Percentiles rank a stretch among this genome's conserved stretches.
These are phyloP conservation scores for Aproaerema taeniolella DNA, from an alignment of 2,888 invertebrate species.

Conservation along the genomic window DNA sequence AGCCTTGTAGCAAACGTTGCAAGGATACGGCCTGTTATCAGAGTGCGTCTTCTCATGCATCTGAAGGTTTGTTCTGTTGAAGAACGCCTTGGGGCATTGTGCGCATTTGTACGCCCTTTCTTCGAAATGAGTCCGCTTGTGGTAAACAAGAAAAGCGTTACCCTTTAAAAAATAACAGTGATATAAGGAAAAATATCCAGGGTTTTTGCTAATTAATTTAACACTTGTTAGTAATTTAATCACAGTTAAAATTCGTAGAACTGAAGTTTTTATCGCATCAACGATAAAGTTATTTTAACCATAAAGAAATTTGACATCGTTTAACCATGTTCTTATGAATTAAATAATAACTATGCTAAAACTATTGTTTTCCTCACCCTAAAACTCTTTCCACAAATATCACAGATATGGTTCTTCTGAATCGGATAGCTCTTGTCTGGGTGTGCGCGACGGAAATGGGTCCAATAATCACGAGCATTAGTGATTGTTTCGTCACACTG, in stretches of 20 bases:
- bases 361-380: too few relatives aligned
- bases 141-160: slow-evolving; percentile 59
- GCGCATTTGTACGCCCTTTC: slow-evolving; percentile 50
- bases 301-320: too few relatives aligned
- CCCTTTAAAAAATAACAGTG: slow-evolving; percentile 39
- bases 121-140: slow-evolving; percentile 56
- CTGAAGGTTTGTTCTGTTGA: slow-evolving; percentile 57
- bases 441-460: slow-evolving; percentile 58
- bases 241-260: too few relatives aligned
- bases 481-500: slow-evolving; percentile 56
- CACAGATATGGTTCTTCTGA: slow-evolving; percentile 61
- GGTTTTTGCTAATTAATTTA: too few relatives aligned
- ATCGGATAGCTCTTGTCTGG: slow-evolving; percentile 62
- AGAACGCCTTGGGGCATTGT: slow-evolving; percentile 57
- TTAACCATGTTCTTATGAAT: too few relatives aligned
- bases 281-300: too few relatives aligned
- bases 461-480: slow-evolving; percentile 59
- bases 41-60: slow-evolving; percentile 64
- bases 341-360: too few relatives aligned
- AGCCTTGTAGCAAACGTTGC: slow-evolving; percentile 52
- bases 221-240: too few relatives aligned
- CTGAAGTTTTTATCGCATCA: too few relatives aligned
- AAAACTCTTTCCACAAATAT: slow-evolving; percentile 64
- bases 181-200: too few relatives aligned
- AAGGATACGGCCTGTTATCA: slow-evolving; percentile 51